Evolutionary conservation across 2,113 vertebrate genomes (phyloP).

Genomic region (Atrichornis clamosus): DNA sequence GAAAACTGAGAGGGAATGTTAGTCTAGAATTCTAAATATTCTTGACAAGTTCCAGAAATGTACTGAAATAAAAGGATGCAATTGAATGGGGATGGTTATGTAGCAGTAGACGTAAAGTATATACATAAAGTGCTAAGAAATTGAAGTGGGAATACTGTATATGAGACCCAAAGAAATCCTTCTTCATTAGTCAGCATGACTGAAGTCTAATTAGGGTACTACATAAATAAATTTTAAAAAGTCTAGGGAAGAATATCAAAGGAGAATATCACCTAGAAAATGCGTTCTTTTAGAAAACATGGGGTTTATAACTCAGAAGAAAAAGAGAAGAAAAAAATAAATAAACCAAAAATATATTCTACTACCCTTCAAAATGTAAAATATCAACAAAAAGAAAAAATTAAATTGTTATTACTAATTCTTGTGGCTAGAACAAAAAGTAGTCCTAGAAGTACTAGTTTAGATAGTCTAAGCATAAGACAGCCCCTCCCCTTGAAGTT

Average conservation of each 20-base stretch:
- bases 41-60: not conserved
- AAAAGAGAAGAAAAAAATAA: not conserved
- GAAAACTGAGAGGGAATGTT: not conserved
- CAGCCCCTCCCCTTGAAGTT: fast-evolving
- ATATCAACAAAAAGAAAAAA: not conserved
- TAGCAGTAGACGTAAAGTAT: not conserved
- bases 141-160: not conserved
- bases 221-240: not conserved
- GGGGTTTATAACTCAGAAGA: not conserved
- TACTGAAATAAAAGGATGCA: not conserved
- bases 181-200: not conserved
- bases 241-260: not conserved
- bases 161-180: not conserved
- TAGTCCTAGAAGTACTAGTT: not conserved
- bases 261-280: not conserved
- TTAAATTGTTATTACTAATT: not conserved
- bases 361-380: not conserved
- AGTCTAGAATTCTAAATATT: not conserved
- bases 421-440: not conserved
- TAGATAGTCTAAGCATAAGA: not conserved
- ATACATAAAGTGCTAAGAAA: not conserved
- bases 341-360: not conserved
- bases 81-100: not conserved
- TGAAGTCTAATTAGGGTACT: not conserved
- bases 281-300: not conserved